A percentile compares a stretch with the other conserved stretches of the same genome.
These are phyloP conservation scores for Ridgeia piscesae DNA, from an alignment of 1,140 invertebrate species.

Conservation along the genomic window DNA sequence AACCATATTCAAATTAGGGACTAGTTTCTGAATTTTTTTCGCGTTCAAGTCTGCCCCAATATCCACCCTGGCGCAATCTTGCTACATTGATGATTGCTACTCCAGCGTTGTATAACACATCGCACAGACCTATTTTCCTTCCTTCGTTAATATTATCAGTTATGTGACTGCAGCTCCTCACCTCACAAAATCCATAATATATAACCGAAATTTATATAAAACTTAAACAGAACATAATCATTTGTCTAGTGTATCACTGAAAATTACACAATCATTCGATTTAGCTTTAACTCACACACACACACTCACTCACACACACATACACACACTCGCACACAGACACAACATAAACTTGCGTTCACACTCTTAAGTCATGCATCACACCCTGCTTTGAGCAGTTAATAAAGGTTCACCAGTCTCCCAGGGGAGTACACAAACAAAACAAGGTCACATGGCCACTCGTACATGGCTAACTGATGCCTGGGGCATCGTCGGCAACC, in stretches of 20 bases:
- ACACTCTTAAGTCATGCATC: neutral
- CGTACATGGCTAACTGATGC: neutral
- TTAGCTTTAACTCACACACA: too few species aligned
- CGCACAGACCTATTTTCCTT: too few species aligned
- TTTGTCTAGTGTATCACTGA: neutral
- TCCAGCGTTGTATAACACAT: too few species aligned
- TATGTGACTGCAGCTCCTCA: neutral
- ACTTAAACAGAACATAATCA: neutral
- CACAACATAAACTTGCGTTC: neutral
- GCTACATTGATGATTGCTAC: neutral
- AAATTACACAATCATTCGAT: neutral
- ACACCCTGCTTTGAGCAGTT: neutral
- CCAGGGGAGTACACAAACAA: neutral
- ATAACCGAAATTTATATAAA: neutral
- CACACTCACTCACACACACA: too few species aligned
- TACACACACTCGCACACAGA: neutral
- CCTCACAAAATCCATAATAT: neutral
- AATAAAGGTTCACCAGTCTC: neutral
- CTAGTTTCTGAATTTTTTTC: neutral
- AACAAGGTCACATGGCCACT: neutral
- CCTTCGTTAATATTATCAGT: too few species aligned
- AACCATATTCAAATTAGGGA: neutral
- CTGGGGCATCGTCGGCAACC: neutral
- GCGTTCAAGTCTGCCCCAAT: neutral
- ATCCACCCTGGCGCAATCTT: neutral